These are phyloP conservation scores for Turritopsis dohrnii DNA, from an alignment of 30 jellyfish, hydroid and myxozoan genomes.

Conservation along the genomic window DNA sequence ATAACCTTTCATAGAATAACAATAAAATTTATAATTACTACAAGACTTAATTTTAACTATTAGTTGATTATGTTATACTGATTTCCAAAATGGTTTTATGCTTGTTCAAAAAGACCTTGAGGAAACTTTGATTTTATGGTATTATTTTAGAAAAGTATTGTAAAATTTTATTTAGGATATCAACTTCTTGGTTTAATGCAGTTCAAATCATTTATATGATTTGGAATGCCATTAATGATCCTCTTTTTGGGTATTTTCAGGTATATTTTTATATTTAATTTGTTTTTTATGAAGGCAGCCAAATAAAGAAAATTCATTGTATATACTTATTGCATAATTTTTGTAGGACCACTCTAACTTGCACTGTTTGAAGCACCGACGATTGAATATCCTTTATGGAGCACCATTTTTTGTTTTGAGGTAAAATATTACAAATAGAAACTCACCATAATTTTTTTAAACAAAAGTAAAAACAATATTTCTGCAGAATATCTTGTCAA, in stretches of 20 bases:
- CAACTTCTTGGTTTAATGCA: slow-evolving; percentile 69
- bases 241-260: slow-evolving; percentile 82
- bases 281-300: background rate
- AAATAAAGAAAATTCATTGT: too few relatives aligned
- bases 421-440: slow-evolving; percentile 18
- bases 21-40: too few relatives aligned
- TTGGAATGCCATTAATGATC: slow-evolving; percentile 88
- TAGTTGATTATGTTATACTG: too few relatives aligned
- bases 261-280: slow-evolving; percentile 15
- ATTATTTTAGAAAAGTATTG: too few relatives aligned
- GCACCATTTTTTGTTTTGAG: slow-evolving; percentile 72
- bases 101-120: too few relatives aligned
- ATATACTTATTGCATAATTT: background rate
- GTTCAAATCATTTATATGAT: slow-evolving; percentile 64
- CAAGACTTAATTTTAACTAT: too few relatives aligned
- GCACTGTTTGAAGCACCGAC: slow-evolving; percentile 52
- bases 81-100: too few relatives aligned
- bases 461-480: too few relatives aligned
- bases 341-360: slow-evolving; percentile 54
- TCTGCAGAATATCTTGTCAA: too few relatives aligned
- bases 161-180: slow-evolving; percentile 35
- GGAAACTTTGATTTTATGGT: too few relatives aligned
- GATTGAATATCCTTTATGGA: slow-evolving; percentile 69
- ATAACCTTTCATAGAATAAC: too few relatives aligned
- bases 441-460: too few relatives aligned